phyloP scores from a whole-genome alignment of 2,113 vertebrate species.

The Steatornis caripensis region DNA sequence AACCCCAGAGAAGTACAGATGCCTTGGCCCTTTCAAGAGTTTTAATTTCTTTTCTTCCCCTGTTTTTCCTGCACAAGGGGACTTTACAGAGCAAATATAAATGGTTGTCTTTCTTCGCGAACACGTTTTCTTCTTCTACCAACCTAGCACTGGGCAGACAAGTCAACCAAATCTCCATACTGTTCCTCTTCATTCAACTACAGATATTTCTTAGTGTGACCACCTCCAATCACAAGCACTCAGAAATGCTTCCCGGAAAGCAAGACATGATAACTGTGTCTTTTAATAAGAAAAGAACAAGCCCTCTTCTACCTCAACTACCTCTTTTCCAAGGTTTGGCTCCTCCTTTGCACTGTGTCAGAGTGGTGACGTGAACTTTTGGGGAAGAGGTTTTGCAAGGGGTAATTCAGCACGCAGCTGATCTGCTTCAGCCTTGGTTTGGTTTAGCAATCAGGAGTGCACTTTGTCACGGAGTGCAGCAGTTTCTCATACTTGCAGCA shows the following conservation, averaged over 20 bases:
- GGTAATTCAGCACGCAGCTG: not conserved
- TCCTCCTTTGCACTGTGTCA: not conserved
- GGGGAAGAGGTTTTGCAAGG: not conserved
- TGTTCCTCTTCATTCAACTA: not conserved
- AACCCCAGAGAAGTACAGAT: not conserved
- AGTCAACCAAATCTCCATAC: not conserved
- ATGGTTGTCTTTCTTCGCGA: not conserved
- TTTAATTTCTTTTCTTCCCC: not conserved
- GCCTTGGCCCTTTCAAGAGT: not conserved
- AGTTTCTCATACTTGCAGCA: not conserved
- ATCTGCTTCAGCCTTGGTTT: not conserved
- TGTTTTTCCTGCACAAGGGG: not conserved
- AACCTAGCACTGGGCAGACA: not conserved
- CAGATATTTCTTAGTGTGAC: not conserved
- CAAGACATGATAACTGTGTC: not conserved
- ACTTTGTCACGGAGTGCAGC: not conserved
- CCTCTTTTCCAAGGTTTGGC: too few species aligned
- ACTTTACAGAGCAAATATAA: not conserved
- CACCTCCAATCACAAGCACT: not conserved
- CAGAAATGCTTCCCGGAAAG: not conserved
- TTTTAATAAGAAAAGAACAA: not conserved
- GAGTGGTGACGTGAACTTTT: fast-evolving
- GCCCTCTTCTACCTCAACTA: not conserved
- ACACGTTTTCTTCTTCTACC: not conserved
- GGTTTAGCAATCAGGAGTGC: not conserved